Percentiles rank a stretch among this genome's conserved stretches.
These are phyloP conservation scores for Sphaeridia pumilis DNA, from an alignment of 2,888 invertebrate genomes.

Conservation along the genomic window DNA sequence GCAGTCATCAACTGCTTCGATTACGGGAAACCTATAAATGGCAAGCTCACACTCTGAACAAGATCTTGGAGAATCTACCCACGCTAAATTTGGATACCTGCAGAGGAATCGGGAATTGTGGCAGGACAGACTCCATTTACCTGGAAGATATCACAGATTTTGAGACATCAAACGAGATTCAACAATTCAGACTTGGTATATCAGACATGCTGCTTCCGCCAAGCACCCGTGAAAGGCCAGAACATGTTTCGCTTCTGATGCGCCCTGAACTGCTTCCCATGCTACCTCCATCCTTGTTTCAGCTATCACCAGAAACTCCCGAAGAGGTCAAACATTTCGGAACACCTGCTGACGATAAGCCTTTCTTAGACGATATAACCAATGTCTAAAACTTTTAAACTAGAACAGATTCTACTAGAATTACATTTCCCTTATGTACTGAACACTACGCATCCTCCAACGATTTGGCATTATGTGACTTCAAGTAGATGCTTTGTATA, in stretches of 20 bases:
- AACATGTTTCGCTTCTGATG: constrained; percentile 29
- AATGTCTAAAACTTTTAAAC: too few relatives aligned
- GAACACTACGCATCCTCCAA: too few relatives aligned
- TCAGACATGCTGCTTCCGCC: neutral
- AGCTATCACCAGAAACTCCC: too few relatives aligned
- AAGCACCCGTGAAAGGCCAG: constrained; percentile 24
- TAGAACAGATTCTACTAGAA: too few relatives aligned
- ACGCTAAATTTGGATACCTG: constrained; percentile 45
- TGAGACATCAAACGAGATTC: constrained; percentile 7
- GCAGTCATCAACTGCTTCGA: constrained; percentile 77
- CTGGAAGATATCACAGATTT: constrained; percentile 40
- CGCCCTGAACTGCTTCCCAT: constrained; percentile 30
- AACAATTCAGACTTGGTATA: neutral
- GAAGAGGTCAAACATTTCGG: too few relatives aligned
- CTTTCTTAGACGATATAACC: too few relatives aligned
- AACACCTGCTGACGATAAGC: too few relatives aligned
- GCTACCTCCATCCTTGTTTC: constrained; percentile 5
- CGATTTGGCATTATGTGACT: too few relatives aligned
- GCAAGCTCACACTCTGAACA: constrained; percentile 88
- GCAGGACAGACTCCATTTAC: constrained; percentile 59
- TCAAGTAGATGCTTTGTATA: too few relatives aligned
- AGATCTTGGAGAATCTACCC: constrained; percentile 83
- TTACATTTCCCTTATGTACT: too few relatives aligned
- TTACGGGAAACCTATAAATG: constrained; percentile 88
- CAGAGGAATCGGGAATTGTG: constrained; percentile 63